Conservation (phyloP, 2,888 invertebrate species). For the Leucophenga montana region DNA sequence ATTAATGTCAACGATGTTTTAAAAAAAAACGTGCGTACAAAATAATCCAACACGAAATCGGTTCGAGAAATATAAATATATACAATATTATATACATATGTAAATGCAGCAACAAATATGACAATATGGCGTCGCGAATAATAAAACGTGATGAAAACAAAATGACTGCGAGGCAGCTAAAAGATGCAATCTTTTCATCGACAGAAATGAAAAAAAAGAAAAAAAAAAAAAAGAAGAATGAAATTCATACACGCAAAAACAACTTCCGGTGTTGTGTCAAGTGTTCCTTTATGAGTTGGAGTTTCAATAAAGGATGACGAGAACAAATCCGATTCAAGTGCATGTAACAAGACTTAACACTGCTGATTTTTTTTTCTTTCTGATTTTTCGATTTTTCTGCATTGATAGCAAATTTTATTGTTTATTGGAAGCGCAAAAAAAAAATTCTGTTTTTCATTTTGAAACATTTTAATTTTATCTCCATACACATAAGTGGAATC, state of each 20-base stretch:
- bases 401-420: constrained; percentile 16
- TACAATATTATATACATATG: too few relatives aligned
- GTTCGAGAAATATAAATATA: background rate
- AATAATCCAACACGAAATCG: constrained; percentile 7
- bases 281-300: background rate
- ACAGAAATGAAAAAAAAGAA: background rate
- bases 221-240: background rate
- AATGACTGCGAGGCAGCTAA: constrained; percentile 28
- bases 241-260: background rate
- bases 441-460: too few relatives aligned
- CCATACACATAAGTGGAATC: background rate
- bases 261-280: constrained; percentile 2
- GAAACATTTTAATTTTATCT: constrained; percentile 26
- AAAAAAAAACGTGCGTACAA: background rate
- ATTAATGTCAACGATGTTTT: background rate
- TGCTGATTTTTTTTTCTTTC: background rate
- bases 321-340: constrained; percentile 9
- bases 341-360: constrained; percentile 19
- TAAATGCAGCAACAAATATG: background rate
- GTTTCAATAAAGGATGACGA: too few relatives aligned
- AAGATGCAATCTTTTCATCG: background rate
- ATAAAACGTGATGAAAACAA: constrained; percentile 63
- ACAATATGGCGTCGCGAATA: background rate
- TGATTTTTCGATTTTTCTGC: constrained; percentile 18
- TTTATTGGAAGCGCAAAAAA: constrained; percentile 3